Conservation (phyloP, 2,888 invertebrate species). For the Cataglyphis rosenhaueri region DNA sequence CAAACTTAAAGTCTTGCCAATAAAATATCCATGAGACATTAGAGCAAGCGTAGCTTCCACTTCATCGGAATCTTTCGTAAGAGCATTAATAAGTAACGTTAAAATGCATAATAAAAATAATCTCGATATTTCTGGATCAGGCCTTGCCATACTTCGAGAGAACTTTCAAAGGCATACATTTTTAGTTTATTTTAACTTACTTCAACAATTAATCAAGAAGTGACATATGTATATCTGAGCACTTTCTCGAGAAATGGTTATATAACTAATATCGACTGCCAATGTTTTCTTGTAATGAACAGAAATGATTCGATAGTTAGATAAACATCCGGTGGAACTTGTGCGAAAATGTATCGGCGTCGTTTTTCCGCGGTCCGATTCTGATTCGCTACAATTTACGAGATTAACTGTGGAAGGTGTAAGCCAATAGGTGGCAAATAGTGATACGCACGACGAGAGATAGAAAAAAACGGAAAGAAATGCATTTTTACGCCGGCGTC, state of each 20-base stretch:
- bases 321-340: slow-evolving; percentile 43
- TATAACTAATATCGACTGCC: background rate
- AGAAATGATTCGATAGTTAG: slow-evolving; percentile 30
- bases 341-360: background rate
- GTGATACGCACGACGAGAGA: slow-evolving; percentile 71
- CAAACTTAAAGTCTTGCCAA: background rate
- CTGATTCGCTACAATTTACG: slow-evolving; percentile 62
- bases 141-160: background rate
- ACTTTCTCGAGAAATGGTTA: background rate
- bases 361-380: slow-evolving; percentile 48
- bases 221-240: background rate
- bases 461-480: background rate
- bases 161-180: background rate
- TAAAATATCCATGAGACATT: slow-evolving; percentile 4
- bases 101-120: background rate
- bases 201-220: slow-evolving; percentile 11
- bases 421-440: slow-evolving; percentile 74
- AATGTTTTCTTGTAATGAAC: background rate
- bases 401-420: slow-evolving; percentile 62
- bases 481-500: background rate
- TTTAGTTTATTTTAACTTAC: background rate
- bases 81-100: slow-evolving; percentile 16
- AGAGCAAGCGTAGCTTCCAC: background rate
- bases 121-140: background rate
- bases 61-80: background rate